Conservation (phyloP, 2,113 vertebrate species). For the Rattus rattus region DNA sequence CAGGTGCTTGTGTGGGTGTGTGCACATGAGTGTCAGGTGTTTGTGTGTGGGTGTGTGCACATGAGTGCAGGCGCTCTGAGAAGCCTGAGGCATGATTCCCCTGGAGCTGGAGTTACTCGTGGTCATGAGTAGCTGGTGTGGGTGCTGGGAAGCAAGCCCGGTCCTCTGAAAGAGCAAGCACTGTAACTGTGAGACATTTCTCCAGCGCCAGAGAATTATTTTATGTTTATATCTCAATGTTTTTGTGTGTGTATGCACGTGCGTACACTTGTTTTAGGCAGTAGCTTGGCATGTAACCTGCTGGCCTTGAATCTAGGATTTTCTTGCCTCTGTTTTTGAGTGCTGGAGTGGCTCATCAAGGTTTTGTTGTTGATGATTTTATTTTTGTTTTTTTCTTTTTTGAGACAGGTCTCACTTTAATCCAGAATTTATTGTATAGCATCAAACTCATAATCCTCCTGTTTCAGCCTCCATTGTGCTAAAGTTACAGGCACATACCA, state of each 20-base stretch:
- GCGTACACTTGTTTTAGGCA: neutral
- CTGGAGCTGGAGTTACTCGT: neutral
- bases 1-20: too few species aligned
- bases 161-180: neutral
- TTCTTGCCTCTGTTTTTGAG: neutral
- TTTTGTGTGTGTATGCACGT: neutral
- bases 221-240: neutral
- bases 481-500: neutral
- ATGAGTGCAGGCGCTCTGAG: neutral
- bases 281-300: neutral
- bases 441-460: neutral
- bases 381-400: neutral
- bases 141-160: neutral
- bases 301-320: neutral
- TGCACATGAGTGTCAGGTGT: too few species aligned
- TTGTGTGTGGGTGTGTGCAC: too few species aligned
- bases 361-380: neutral
- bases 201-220: neutral
- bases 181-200: neutral
- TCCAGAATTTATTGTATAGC: neutral
- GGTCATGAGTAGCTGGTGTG: neutral
- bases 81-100: neutral
- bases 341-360: neutral
- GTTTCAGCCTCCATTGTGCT: neutral
- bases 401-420: neutral